Percentiles rank a stretch among this genome's conserved stretches.
Conservation (phyloP, 2,888 invertebrate species). For the Cantharis rufa region DNA sequence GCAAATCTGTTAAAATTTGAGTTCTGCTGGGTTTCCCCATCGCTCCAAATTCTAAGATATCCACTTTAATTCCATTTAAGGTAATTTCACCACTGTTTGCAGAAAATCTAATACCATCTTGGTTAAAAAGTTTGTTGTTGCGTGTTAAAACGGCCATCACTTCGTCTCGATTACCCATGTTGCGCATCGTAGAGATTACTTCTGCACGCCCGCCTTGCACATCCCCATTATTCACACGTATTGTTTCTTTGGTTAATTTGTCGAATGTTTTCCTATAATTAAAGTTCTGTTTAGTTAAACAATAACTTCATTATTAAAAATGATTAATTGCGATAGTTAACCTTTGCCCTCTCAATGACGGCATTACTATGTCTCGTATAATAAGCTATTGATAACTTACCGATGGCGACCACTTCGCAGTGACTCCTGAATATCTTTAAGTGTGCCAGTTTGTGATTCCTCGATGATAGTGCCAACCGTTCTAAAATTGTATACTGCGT, state of each 20-base stretch:
- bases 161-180: slow-evolving; percentile 61
- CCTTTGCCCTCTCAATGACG: background rate
- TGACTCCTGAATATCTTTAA: slow-evolving; percentile 59
- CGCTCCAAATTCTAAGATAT: slow-evolving; percentile 42
- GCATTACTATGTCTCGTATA: background rate
- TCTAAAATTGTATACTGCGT: slow-evolving; percentile 38
- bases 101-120: slow-evolving; percentile 52
- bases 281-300: background rate
- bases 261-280: slow-evolving; percentile 62
- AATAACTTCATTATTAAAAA: background rate
- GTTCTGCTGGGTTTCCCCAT: slow-evolving; percentile 38
- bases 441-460: slow-evolving; percentile 59
- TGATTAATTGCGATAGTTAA: background rate
- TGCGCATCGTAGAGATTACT: slow-evolving; percentile 61
- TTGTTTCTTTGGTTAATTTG: slow-evolving; percentile 62
- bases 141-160: slow-evolving; percentile 61
- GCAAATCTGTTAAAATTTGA: slow-evolving; percentile 33
- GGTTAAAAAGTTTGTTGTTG: slow-evolving; percentile 61
- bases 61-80: slow-evolving; percentile 43
- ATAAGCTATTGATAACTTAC: slow-evolving; percentile 28
- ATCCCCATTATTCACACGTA: slow-evolving; percentile 56
- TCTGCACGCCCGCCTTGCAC: slow-evolving; percentile 58
- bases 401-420: slow-evolving; percentile 61
- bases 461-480: slow-evolving; percentile 45
- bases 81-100: slow-evolving; percentile 42